phyloP scores from a whole-genome alignment of 2,797 vertebrate species.

The Myotis vivesi region DNA sequence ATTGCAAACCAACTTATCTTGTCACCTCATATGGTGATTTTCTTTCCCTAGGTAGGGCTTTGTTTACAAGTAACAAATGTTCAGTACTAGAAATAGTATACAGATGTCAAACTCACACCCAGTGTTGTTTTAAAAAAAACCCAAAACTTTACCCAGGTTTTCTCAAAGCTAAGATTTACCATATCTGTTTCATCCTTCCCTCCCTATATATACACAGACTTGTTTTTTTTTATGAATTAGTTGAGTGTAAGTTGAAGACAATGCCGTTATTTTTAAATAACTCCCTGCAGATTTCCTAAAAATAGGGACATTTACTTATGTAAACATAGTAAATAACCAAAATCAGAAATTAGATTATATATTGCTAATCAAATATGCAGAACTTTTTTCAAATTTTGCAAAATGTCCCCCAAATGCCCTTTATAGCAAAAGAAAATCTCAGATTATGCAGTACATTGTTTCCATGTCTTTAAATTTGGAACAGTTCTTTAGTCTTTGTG shows the following conservation, averaged over 20 bases:
- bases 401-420: neutral
- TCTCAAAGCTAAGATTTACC: neutral
- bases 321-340: neutral
- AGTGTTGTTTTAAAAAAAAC: neutral
- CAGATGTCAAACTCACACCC: neutral
- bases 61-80: neutral
- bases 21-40: neutral
- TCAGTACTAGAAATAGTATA: neutral
- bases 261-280: neutral
- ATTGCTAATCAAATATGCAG: neutral
- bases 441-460: neutral
- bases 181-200: neutral
- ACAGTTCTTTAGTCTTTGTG: neutral
- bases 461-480: neutral
- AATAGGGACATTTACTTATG: neutral
- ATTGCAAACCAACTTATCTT: neutral
- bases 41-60: neutral
- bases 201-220: neutral
- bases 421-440: slow-evolving; percentile 9
- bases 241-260: slow-evolving; percentile 5
- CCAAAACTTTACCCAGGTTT: neutral
- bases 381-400: slow-evolving; percentile 35
- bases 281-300: neutral
- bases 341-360: slow-evolving; percentile 5
- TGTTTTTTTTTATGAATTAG: neutral